A percentile compares a stretch with the other conserved stretches of the same genome.
Evolutionary conservation across 2,113 vertebrate genomes (phyloP).

Genomic region (Mionectes macconnelli): DNA sequence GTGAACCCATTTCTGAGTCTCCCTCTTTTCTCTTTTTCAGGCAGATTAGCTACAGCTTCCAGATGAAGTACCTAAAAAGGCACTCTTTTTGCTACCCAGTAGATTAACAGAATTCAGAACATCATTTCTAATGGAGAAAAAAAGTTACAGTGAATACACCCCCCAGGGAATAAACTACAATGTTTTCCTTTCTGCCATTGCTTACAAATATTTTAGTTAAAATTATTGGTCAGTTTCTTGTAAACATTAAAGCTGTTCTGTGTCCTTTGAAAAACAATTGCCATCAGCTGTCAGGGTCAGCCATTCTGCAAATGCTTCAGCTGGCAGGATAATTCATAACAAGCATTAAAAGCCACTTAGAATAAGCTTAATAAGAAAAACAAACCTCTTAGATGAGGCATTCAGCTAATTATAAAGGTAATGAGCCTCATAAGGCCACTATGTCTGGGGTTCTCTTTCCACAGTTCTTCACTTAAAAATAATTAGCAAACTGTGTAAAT

Average conservation of each 20-base stretch:
- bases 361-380: conserved; percentile 27
- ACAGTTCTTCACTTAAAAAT: background rate
- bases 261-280: conserved; percentile 31
- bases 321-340: conserved; percentile 36
- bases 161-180: background rate
- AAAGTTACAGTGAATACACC: background rate
- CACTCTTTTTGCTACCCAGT: background rate
- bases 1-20: background rate
- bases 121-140: background rate
- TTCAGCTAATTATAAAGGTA: conserved; percentile 27
- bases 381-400: conserved; percentile 12
- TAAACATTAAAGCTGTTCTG: conserved; percentile 10
- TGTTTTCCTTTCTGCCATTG: background rate
- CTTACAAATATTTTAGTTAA: conserved; percentile 10
- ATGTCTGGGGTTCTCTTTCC: background rate
- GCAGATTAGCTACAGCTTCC: background rate
- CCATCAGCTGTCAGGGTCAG: background rate
- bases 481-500: background rate
- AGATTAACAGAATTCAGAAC: background rate
- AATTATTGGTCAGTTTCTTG: background rate
- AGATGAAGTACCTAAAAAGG: background rate
- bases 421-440: background rate
- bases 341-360: conserved; percentile 46
- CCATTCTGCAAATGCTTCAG: conserved; percentile 38
- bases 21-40: background rate